Evolutionary conservation across 1,140 invertebrate genomes (phyloP).

Genomic region (Heterodera schachtii): DNA sequence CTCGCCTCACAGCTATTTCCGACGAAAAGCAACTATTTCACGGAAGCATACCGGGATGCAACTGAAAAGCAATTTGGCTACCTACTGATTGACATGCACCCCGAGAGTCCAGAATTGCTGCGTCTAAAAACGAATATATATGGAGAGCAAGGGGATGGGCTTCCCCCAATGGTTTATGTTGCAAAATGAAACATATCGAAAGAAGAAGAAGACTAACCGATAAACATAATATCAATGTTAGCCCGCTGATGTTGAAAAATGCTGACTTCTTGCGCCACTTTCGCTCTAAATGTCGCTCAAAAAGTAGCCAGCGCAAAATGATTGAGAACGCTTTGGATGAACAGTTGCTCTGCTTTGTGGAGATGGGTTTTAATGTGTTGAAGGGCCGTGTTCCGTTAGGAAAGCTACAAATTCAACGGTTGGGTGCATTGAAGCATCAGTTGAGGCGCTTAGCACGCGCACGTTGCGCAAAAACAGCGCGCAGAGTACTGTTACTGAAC

Average conservation of each 20-base stretch:
- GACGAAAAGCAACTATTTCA: conserved; percentile 19
- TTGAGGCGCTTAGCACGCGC: too few relatives aligned
- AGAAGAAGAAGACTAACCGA: too few relatives aligned
- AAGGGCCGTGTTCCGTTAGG: conserved; percentile 29
- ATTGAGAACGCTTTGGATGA: conserved; percentile 12
- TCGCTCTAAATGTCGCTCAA: neutral
- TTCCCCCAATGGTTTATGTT: conserved; percentile 21
- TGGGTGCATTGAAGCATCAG: too few relatives aligned
- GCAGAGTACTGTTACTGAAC: conserved; percentile 21
- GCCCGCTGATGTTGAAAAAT: conserved; percentile 10
- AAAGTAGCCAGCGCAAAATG: neutral
- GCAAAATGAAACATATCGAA: conserved; percentile 14
- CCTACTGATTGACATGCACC: conserved; percentile 32
- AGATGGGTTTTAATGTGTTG: conserved; percentile 33
- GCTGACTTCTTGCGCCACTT: conserved; percentile 8
- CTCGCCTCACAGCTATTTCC: conserved; percentile 38
- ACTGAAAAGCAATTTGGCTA: conserved; percentile 1
- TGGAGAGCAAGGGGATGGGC: conserved; percentile 5
- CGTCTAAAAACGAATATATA: conserved; percentile 33
- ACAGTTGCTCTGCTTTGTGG: conserved; percentile 25
- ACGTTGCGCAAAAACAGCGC: neutral
- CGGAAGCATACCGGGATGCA: conserved; percentile 28
- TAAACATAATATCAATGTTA: neutral
- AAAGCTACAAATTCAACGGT: neutral
- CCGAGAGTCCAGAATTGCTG: conserved; percentile 11